Evolutionary conservation across 2,888 invertebrate species (phyloP).

Genomic region (Pasiphila rectangulata): DNA sequence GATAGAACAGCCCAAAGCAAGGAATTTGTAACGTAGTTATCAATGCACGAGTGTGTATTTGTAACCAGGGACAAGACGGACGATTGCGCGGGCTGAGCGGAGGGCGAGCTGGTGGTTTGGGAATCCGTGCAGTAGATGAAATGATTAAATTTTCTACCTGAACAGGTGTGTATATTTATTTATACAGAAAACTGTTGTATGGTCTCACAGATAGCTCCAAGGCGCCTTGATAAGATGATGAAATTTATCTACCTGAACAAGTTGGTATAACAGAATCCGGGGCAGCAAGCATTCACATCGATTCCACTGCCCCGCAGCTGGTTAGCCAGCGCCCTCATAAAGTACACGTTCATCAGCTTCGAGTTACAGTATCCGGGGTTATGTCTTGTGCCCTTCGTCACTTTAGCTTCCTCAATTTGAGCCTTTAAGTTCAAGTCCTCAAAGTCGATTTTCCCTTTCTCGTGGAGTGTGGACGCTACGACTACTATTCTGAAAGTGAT

Average conservation of each 20-base stretch:
- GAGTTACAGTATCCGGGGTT: constrained; percentile 87
- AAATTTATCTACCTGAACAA: constrained; percentile 85
- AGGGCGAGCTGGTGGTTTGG: too few relatives aligned
- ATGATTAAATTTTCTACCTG: too few relatives aligned
- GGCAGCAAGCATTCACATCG: constrained; percentile 86
- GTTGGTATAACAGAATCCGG: constrained; percentile 90
- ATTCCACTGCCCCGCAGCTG: constrained; percentile 78
- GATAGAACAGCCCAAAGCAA: too few relatives aligned
- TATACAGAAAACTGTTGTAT: too few relatives aligned
- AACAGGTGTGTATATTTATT: too few relatives aligned
- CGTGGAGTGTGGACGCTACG: constrained; percentile 86
- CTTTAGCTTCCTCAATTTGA: constrained; percentile 63
- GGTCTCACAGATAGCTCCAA: too few relatives aligned
- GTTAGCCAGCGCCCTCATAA: constrained; percentile 83
- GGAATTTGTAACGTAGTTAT: too few relatives aligned
- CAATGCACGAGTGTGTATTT: too few relatives aligned
- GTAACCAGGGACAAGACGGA: too few relatives aligned
- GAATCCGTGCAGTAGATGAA: too few relatives aligned
- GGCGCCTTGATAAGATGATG: too few relatives aligned
- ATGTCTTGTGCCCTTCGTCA: constrained; percentile 45
- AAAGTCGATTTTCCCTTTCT: constrained; percentile 84
- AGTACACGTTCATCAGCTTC: constrained; percentile 88
- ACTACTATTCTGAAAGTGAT: constrained; percentile 82
- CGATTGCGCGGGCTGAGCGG: too few relatives aligned
- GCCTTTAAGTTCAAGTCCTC: constrained; percentile 83